Base-by-base conservation (phyloP, 2,113 vertebrate species). In the Potamarius usumacintae region DNA sequence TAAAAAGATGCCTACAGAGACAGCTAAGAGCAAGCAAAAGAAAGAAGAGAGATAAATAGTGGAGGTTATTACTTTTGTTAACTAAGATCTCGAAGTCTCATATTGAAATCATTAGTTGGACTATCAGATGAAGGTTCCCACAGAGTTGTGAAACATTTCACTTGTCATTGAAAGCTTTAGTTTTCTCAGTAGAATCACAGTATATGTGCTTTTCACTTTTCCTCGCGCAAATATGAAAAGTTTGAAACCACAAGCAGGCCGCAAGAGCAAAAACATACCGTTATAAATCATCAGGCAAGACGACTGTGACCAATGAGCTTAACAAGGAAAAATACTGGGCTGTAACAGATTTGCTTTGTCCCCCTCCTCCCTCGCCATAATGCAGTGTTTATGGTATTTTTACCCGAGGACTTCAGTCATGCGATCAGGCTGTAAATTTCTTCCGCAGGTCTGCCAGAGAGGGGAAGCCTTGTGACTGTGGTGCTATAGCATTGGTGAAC, bases 1-100 rank as follows among this genome's bases (percentile, higher is more conserved):
- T 94, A 95, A 95, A 96, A 95, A 94, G 94, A 94, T 92, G 92
- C 90, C 90, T 86, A 90, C 89, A 89, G 92, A 92, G 92, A 91
- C 74, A 88, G 88, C 90, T 52, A 85, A 83, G 42, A 86, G 55
- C 27, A 84, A 85, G 60, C 86, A 65, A 86, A 60, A 34, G 80
- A 82, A 87, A 82, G 72, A 12, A 62, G 67, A 85, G 82, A 84
- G 88, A 65, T 62, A 82, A 77, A 80, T 57, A 22, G 48, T 65
- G 55, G 22, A 27, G 79, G 79, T 84, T 82, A 30, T 62, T 89
- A 52, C 42, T 84, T 84, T 84, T 77, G 72, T 88, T 77, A 27
- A 79, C 11, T 84, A 48, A 74, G 71, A 74, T 80, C 50, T 69
- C 84, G 27, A 77, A 53, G 60, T 77, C 34, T 14, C 67, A 87